These are phyloP conservation scores for Sphaerophoria rueppellii DNA, from an alignment of 2,888 invertebrate genomes.

Conservation along the genomic window DNA sequence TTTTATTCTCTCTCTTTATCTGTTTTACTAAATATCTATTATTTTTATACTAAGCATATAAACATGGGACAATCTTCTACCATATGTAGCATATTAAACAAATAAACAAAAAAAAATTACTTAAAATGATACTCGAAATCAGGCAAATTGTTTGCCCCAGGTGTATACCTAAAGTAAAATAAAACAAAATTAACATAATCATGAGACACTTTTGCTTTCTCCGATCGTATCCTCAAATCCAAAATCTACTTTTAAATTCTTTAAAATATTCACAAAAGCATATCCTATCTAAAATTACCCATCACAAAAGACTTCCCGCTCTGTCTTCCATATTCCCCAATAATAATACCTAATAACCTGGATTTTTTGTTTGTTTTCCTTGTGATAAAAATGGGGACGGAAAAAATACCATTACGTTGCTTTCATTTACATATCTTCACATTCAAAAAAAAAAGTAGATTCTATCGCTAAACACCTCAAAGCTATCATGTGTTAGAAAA, in stretches of 20 bases:
- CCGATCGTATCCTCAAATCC: no score
- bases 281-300: conserved; percentile 11
- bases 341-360: conserved; percentile 12
- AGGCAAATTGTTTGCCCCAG: no score
- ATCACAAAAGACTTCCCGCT: background rate
- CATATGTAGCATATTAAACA: no score
- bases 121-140: no score
- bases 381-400: background rate
- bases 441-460: conserved; percentile 15
- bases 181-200: background rate
- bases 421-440: conserved; percentile 57
- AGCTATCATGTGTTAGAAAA: conserved; percentile 22
- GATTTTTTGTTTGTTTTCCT: background rate
- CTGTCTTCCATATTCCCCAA: no score
- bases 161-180: no score
- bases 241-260: background rate
- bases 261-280: background rate
- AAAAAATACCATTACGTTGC: conserved; percentile 26
- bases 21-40: no score
- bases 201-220: background rate
- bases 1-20: no score
- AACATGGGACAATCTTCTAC: no score
- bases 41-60: no score
- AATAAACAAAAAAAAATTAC: no score
- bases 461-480: conserved; percentile 50